Base-by-base conservation (phyloP, 2,888 invertebrate species). In the Tetragnatha montana region DNA sequence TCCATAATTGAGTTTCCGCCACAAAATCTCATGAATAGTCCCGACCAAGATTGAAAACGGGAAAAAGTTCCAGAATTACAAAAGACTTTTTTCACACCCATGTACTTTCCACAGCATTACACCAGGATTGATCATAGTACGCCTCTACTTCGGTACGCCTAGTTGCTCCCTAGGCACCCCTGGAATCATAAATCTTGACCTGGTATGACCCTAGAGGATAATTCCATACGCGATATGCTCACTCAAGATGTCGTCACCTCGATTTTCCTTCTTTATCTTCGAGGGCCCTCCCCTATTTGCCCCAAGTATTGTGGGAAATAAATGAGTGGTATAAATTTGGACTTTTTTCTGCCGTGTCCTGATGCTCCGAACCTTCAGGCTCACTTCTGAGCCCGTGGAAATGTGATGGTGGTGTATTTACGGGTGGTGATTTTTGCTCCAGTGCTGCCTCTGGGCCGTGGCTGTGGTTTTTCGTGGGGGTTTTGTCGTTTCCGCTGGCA, bases 251-350 rank as follows among this genome's bases (percentile, higher is more conserved):
- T 81, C 81, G 10, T 49, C 70, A 19, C 21, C 35, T 47, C 22
- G 14, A 47, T 81, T 70, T 69, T 49, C 47, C 49, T 70, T 8
- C n/a, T 49, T 75, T 49, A 8, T 8, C 49, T 75, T 49, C 6
- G 7, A 50, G n/a, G n/a, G n/a, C 47, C 75, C 49, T 35, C 35
- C 49, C 68, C 19, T 75, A 47, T 75, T 17, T 75, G 49, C 17
- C 17, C n/a, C 0, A 49, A 75, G n/a, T 69, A 81, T 70, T 70
- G 81, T 70, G 47, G 8, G 47, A 69, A 81, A 81, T 81, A 70
- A 70, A 81, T 70, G 81, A 81, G 81, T 49, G 47, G 81, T 69
- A 81, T 81, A 81, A 81, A 49, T 81, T 81, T 81, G 81, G 12
- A 70, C 49, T 75, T 75, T 49, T 47, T 49, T 73, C 49, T 47